phyloP scores from a whole-genome alignment of 2,888 invertebrate species.

The Vesta saturnalis region DNA sequence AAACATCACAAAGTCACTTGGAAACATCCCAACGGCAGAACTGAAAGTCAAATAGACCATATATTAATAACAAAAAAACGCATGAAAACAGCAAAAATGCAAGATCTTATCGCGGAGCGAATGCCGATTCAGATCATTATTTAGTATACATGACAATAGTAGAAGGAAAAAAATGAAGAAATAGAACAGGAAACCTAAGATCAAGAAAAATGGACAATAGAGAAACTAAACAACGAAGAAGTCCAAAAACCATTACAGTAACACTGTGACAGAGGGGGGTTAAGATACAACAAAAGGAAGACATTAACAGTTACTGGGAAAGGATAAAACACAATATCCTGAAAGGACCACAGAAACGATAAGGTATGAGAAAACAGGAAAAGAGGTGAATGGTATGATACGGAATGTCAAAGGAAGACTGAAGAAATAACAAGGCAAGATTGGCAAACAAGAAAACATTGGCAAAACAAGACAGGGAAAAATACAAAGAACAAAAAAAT shows the following conservation, averaged over 20 bases:
- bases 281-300: not conserved
- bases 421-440: no score
- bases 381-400: no score
- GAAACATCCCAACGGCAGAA: no score
- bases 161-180: constrained; percentile 1
- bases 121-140: no score
- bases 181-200: not conserved
- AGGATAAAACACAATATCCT: not conserved
- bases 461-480: constrained; percentile 11
- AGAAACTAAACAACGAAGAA: not conserved
- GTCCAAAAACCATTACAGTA: not conserved
- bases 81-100: not conserved
- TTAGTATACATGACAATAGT: no score
- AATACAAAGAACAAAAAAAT: no score
- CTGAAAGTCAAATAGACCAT: no score
- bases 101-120: not conserved
- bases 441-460: constrained; percentile 1
- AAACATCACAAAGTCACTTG: not conserved
- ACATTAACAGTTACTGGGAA: not conserved
- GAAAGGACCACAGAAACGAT: not conserved
- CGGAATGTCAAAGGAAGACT: no score
- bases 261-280: not conserved
- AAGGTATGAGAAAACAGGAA: not conserved
- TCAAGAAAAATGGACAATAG: no score
- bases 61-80: not conserved